These are phyloP conservation scores for Steinernema scapterisci DNA, from an alignment of 2,888 invertebrate genomes.

Conservation along the genomic window DNA sequence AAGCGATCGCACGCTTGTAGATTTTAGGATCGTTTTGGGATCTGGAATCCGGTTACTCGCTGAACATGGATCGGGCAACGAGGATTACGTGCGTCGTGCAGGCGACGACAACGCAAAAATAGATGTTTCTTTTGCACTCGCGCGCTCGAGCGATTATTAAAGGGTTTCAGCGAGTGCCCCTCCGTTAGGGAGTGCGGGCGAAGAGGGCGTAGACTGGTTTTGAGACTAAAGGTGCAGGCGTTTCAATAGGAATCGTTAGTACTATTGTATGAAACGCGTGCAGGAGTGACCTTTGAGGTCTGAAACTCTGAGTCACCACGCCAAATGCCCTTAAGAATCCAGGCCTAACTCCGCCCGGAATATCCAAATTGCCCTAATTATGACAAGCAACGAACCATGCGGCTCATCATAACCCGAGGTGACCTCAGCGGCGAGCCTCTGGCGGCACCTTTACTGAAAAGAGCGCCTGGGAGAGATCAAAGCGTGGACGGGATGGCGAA, in stretches of 20 bases:
- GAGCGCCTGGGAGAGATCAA: neutral
- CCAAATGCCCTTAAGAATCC: no score
- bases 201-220: neutral
- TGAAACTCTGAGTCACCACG: no score
- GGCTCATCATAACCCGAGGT: no score
- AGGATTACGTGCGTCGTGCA: slow-evolving; percentile 11
- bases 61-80: neutral
- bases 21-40: no score
- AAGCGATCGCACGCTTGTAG: neutral
- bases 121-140: neutral
- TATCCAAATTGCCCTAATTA: no score
- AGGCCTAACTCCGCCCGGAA: no score
- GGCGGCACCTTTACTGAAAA: neutral
- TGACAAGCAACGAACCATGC: no score
- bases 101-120: neutral
- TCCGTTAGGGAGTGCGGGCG: neutral
- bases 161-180: neutral
- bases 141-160: slow-evolving; percentile 21
- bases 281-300: slow-evolving; percentile 24
- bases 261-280: neutral
- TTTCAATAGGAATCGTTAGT: neutral
- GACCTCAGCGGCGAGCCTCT: neutral
- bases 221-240: neutral
- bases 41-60: no score
- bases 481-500: neutral